Evolutionary conservation across 2,113 vertebrate genomes (phyloP), one percentile per base, ranked within the genome.

Genomic region (Mellivora capensis): DNA sequence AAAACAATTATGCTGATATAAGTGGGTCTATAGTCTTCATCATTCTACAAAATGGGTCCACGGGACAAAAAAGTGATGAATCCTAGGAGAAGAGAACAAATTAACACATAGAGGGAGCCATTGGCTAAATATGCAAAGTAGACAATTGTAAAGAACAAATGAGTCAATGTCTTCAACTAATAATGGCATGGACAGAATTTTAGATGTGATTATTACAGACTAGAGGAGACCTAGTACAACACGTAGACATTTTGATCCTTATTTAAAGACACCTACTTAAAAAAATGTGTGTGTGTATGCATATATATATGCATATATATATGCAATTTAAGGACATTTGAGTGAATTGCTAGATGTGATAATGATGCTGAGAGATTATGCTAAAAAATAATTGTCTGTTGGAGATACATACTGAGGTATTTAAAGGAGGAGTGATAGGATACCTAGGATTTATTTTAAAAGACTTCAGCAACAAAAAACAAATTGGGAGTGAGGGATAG

Each of bases 391-490:
- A 69, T 52, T 39, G 37, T 49, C 77, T 67, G 37, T 47, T 80
- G 39, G 23, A 85, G 88, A 74, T 12, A 37, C 0, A 80, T n/a
- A 94, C 42, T 74, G n/a, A 49, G 42, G 15, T 84, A 47, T 80
- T 90, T 87, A 76, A 3, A n/a, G 44, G 5, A 93, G 20, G 20
- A 69, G 62, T 57, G 42, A 94, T 37, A 62, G 20, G 25, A 2
- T 89, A 86, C 29, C n/a, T 76, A n/a, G 49, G n/a, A 83, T 92
- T 87, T 77, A 61, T 49, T 71, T 87, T 93, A 84, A 95, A 93
- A 93, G 57, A n/a, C 31, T 80, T 27, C 37, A 52, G 76, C 77
- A 62, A 72, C 54, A 25, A 49, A 87, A 87, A 87, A 8, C 31
- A 80, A 94, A 84, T 3, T 69, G 54, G 27, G 23, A 3, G 34